These are phyloP conservation scores for Passer domesticus DNA, from an alignment of 2,113 vertebrate genomes.

Conservation along the genomic window DNA sequence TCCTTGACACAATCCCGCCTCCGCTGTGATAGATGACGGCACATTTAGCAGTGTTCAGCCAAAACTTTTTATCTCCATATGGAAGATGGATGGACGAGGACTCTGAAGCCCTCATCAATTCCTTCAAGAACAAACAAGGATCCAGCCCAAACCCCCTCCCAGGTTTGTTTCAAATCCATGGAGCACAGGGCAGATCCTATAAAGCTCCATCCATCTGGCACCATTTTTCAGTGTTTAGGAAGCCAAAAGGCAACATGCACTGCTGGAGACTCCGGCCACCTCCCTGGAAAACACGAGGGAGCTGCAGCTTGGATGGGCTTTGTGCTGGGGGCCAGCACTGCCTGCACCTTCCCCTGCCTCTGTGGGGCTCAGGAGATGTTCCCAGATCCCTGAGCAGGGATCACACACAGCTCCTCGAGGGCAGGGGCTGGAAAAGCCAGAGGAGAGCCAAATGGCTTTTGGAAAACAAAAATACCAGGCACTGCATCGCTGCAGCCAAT, in stretches of 20 bases:
- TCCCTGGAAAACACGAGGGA: neutral
- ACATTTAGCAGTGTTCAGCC: slow-evolving; percentile 57
- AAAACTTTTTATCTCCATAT: slow-evolving; percentile 67
- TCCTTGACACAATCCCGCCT: slow-evolving; percentile 63
- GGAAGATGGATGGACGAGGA: slow-evolving; percentile 62
- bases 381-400: neutral
- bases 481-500: neutral
- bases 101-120: slow-evolving; percentile 24
- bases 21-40: slow-evolving; percentile 55
- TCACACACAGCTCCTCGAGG: neutral
- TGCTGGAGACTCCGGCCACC: neutral
- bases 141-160: slow-evolving; percentile 1
- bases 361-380: neutral
- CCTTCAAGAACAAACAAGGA: slow-evolving; percentile 49
- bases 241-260: neutral
- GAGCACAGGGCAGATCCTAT: slow-evolving; percentile 18
- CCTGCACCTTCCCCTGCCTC: neutral
- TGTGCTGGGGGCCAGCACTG: neutral
- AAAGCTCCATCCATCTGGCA: slow-evolving; percentile 33
- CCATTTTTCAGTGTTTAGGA: neutral
- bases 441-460: neutral
- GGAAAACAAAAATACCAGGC: neutral
- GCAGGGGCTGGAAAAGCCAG: neutral
- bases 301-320: neutral
- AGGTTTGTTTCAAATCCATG: slow-evolving; percentile 34